Base-by-base conservation (phyloP, 2,888 invertebrate genomes). In the Tenthredo livida region DNA sequence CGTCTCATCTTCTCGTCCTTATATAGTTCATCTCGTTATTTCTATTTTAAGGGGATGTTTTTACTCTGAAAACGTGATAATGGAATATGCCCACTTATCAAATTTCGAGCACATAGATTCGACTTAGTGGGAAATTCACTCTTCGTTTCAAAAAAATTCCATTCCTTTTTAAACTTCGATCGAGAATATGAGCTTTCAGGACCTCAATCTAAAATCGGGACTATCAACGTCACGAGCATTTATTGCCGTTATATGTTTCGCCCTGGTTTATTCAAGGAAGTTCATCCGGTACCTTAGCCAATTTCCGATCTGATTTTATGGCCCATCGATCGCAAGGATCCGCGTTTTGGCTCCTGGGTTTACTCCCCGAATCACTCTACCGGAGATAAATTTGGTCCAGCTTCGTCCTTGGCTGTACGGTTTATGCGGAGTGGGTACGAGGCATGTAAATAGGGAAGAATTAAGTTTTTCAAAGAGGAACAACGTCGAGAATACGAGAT, bases 321-420 rank as follows among this genome's bases (percentile, higher is more conserved):
- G 70, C 33, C n/a, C 33, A 70, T 70, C 70, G 70, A 70, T 70
- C 70, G 70, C 37, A 17, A 37, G 37, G 70, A 70, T 29, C 37
- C 17, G 15, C 9, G 37, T 29, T 37, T 29, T n/a, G 70, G 37
- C 70, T 70, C 33, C 70, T 37, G 70, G 33, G 10, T 70, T 70
- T 70, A 37, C 37, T 37, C 70, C 70, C 37, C 37, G 70, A 70
- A 70, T 33, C n/a, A 61, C 37, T 37, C 3, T 67, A 67, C 29
- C n/a, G 2, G 12, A 67, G 33, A 67, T 67, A 67, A 67, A 67
- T 67, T n/a, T 25, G 67, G 67, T 67, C 33, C 37, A 67, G 67
- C 1, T 25, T 70, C n/a, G 61, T 3, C 17, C 6, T n/a, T 47
- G 58, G 58, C 7, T 58, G 7, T 58, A 0, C 2, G 58, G n/a